phyloP scores from a whole-genome alignment of 1,140 invertebrate species.

The Pachypeltis micranthus region DNA sequence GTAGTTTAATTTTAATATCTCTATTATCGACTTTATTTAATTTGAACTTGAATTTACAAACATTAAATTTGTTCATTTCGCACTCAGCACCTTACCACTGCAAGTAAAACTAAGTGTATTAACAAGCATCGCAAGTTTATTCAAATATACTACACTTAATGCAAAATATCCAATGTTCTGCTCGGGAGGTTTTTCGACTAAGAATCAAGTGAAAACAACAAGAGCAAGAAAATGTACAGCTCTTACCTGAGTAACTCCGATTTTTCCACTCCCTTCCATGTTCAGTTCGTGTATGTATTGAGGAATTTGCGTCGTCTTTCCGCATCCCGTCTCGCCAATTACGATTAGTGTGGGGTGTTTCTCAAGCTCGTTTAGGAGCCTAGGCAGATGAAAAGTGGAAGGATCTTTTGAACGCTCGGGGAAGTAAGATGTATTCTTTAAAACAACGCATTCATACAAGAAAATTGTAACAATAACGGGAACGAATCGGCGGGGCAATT shows the following conservation, averaged over 20 bases:
- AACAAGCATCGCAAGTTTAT: no score
- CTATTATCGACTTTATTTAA: no score
- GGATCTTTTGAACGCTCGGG: neutral
- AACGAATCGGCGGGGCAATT: no score
- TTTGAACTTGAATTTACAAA: no score
- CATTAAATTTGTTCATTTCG: no score
- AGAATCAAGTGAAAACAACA: neutral
- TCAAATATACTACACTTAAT: no score
- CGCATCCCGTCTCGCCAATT: constrained; percentile 80
- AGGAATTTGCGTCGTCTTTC: constrained; percentile 85
- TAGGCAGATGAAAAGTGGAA: constrained; percentile 23
- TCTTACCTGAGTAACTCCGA: constrained; percentile 61
- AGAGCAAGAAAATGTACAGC: neutral
- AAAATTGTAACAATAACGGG: no score
- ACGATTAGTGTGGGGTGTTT: constrained; percentile 54
- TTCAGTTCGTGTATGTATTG: constrained; percentile 55
- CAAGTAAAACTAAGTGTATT: no score
- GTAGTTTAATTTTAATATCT: no score
- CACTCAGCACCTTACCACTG: no score
- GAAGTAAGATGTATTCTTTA: neutral
- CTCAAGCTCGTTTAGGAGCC: constrained; percentile 43
- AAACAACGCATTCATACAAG: neutral
- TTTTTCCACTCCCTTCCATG: constrained; percentile 43
- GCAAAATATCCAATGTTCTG: no score
- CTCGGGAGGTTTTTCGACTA: no score